A percentile compares a stretch with the other conserved stretches of the same genome.
Conservation (phyloP, 2,113 vertebrate species). For the Mesitornis unicolor region DNA sequence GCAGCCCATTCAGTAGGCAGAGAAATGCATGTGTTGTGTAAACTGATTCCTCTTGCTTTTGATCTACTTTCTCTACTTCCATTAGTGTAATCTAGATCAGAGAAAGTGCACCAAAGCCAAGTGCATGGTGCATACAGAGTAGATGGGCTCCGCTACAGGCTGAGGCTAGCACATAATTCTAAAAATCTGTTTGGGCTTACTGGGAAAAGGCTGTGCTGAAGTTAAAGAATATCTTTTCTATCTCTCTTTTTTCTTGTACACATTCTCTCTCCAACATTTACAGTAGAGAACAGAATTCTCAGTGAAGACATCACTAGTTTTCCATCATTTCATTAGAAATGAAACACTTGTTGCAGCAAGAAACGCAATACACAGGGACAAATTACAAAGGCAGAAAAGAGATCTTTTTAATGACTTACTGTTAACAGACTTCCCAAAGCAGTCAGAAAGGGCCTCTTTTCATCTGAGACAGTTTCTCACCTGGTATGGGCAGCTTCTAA, state of each 20-base stretch:
- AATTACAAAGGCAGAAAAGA: slow-evolving; percentile 70
- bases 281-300: background rate
- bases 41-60: background rate
- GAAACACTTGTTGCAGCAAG: slow-evolving; percentile 37
- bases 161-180: background rate
- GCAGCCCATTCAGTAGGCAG: background rate
- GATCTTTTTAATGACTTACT: slow-evolving; percentile 72
- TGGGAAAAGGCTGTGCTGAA: background rate
- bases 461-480: slow-evolving; percentile 63
- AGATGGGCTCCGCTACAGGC: background rate
- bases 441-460: slow-evolving; percentile 60
- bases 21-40: background rate
- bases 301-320: background rate
- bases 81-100: background rate
- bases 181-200: background rate
- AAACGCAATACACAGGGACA: slow-evolving; percentile 61
- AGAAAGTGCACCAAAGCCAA: background rate
- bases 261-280: background rate
- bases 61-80: background rate
- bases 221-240: background rate
- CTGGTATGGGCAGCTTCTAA: slow-evolving; percentile 47
- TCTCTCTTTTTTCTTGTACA: background rate
- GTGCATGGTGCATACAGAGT: background rate
- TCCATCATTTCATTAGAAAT: slow-evolving; percentile 45
- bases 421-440: slow-evolving; percentile 72